Base-by-base conservation (phyloP, 2,113 vertebrate genomes). In the Podiceps cristatus region DNA sequence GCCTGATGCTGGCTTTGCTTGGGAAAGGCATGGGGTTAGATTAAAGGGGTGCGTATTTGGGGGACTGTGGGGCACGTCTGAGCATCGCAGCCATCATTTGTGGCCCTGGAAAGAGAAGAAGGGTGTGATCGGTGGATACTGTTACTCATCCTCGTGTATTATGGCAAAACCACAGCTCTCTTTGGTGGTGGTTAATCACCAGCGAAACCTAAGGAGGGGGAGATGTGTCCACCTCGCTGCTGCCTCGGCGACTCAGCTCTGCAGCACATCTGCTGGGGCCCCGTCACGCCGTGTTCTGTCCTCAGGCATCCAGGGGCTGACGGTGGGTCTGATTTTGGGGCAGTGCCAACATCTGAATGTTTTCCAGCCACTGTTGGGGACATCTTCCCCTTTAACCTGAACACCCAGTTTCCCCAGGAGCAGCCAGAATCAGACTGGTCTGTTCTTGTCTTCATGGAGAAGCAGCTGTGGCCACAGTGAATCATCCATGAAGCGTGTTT, bases 291-390 rank as follows among this genome's bases (percentile, higher is more conserved):
- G 0, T 22, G 83, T 87, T 62, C 42, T 71, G 8, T 49, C 42
- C 37, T 71, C 14, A 2, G 18, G 16, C 86, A n/a, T 50, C 31
- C 11, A n/a, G 52, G 5, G 22, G 10, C 42, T 86, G 55, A 53
- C 0, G 0, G 37, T 50, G 77, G 27, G 27, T 55, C 58, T 81
- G 66, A 40, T 64, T 68, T 59, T 0, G 0, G 76, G 50, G 50
- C 24, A 62, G 10, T 72, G 44, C 52, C 73, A 56, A 35, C 33
- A 44, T 68, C 37, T 59, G 47, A 62, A 31, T 86, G 14, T 76
- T 77, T 75, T 59, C n/a, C 49, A 77, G 73, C 62, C 62, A 89
- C 22, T 3, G 0, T 9, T 60, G 62, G 24, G 52, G 31, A 16
- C 47, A 62, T 64, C 69, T 68, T 81, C 31, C 81, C 45, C 10